Percentiles rank a stretch among this genome's conserved stretches.
phyloP scores from a whole-genome alignment of 2,888 invertebrate species.

The Drosophila birchii region DNA sequence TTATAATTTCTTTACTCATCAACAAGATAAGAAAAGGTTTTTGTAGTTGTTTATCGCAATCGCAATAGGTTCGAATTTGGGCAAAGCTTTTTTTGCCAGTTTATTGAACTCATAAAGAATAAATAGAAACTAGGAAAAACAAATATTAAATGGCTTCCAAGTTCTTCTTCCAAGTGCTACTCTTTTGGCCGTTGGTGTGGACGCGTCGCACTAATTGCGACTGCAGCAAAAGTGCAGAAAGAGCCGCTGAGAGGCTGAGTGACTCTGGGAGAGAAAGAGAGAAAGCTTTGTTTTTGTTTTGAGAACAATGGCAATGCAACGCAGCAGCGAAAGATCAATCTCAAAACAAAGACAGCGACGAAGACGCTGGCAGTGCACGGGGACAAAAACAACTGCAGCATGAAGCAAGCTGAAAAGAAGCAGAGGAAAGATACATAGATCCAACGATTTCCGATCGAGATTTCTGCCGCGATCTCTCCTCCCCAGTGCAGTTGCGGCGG shows the following conservation, averaged over 20 bases:
- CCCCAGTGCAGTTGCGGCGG: conserved; percentile 24
- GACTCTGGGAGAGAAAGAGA: conserved; percentile 7
- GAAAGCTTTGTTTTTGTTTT: conserved; percentile 25
- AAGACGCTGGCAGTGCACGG: conserved; percentile 4
- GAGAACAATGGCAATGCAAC: conserved; percentile 31
- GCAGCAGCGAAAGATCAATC: conserved; percentile 6
- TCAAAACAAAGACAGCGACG: conserved; percentile 27
- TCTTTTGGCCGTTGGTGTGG: conserved; percentile 1
- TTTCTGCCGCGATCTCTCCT: conserved; percentile 6
- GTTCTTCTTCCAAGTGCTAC: neutral
- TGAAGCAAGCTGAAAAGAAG: neutral
- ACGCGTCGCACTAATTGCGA: conserved; percentile 53
- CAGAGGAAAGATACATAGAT: conserved; percentile 27
- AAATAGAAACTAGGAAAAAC: conserved; percentile 1
- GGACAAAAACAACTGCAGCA: conserved; percentile 29
- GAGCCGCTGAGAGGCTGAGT: conserved; percentile 17
- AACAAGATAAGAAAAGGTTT: conserved; percentile 7
- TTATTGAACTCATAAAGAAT: conserved; percentile 4
- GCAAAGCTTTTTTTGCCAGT: neutral
- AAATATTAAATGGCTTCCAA: neutral
- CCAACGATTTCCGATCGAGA: conserved; percentile 30
- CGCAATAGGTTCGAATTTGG: neutral
- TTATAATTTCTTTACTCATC: conserved; percentile 7
- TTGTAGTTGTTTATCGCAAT: conserved; percentile 5
- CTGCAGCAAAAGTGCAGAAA: conserved; percentile 35